phyloP scores from a whole-genome alignment of 2,797 vertebrate genomes.

The Lerista edwardsae region DNA sequence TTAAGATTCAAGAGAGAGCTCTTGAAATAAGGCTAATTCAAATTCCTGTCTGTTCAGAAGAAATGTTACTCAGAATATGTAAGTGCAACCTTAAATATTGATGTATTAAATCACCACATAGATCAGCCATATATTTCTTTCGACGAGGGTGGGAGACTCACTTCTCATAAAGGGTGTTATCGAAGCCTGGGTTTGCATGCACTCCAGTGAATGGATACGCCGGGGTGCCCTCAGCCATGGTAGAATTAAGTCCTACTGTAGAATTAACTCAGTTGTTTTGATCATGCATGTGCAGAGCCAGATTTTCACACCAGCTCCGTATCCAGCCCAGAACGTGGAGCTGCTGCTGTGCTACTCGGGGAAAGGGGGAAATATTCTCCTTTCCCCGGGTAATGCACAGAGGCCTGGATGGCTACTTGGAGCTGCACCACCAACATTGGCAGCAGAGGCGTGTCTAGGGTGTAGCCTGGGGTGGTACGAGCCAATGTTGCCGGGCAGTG shows the following conservation, averaged over 20 bases:
- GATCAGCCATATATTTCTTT: conserved; percentile 26
- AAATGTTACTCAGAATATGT: conserved; percentile 29
- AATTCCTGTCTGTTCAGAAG: conserved; percentile 23
- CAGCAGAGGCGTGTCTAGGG: too few species aligned
- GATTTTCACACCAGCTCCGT: not conserved
- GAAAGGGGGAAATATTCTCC: too few species aligned
- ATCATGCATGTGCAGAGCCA: not conserved
- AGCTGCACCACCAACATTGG: not conserved
- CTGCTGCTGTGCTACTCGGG: too few species aligned
- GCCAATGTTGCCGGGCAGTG: too few species aligned
- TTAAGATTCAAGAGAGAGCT: conserved; percentile 31
- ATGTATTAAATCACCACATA: conserved; percentile 33
- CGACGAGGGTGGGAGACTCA: not conserved
- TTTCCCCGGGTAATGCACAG: too few species aligned
- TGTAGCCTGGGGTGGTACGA: too few species aligned
- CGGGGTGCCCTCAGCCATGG: not conserved
- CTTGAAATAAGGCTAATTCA: conserved; percentile 35
- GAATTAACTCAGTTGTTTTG: not conserved
- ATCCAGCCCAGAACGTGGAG: too few species aligned
- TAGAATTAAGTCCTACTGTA: not conserved
- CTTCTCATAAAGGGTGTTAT: conserved; percentile 5
- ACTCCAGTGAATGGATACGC: not conserved
- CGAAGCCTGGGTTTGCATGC: not conserved
- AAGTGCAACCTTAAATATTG: conserved; percentile 13
- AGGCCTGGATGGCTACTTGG: not conserved